These are phyloP conservation scores for Ochropleura plecta DNA, from an alignment of 2,888 invertebrate species.

Conservation along the genomic window DNA sequence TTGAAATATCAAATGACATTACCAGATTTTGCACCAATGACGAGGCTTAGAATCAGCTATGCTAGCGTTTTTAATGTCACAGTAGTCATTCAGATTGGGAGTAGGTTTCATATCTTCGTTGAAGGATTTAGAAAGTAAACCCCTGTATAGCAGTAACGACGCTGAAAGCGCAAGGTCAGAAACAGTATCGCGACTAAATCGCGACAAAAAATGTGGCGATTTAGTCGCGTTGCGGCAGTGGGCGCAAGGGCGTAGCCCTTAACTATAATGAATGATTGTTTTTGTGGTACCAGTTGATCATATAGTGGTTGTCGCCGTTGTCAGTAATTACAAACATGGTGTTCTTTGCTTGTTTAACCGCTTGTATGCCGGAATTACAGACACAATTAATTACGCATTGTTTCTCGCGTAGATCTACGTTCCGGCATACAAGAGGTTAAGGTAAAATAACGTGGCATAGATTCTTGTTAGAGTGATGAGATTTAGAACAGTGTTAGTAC, in stretches of 20 bases:
- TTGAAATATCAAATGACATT: too few relatives aligned
- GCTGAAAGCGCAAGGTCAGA: background rate
- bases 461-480: background rate
- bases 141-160: background rate
- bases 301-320: background rate
- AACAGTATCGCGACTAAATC: background rate
- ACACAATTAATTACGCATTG: too few relatives aligned
- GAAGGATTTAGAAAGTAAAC: background rate
- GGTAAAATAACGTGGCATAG: background rate
- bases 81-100: background rate
- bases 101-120: background rate
- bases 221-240: background rate
- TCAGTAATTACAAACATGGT: constrained; percentile 15
- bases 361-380: too few relatives aligned
- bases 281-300: constrained; percentile 10
- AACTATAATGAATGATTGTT: constrained; percentile 12
- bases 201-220: background rate
- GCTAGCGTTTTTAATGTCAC: too few relatives aligned
- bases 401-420: too few relatives aligned
- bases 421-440: too few relatives aligned
- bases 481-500: too few relatives aligned
- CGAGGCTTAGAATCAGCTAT: too few relatives aligned
- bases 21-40: too few relatives aligned
- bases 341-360: constrained; percentile 12
- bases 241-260: background rate